Evolutionary conservation across 2,888 invertebrate genomes (phyloP).

Genomic region (Tenthredo livida): DNA sequence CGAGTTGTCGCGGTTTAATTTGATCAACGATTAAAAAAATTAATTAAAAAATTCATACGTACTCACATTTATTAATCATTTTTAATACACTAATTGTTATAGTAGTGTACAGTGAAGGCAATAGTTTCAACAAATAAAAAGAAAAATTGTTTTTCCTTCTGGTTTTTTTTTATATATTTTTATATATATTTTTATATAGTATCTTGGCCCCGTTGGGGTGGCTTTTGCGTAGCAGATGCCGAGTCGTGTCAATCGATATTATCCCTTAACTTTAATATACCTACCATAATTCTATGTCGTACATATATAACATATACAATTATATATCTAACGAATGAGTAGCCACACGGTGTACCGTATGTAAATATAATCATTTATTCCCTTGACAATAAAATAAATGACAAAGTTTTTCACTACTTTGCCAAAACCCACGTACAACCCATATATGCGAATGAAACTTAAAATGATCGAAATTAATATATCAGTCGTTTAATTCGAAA

Average conservation of each 20-base stretch:
- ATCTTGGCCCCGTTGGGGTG: constrained; percentile 33
- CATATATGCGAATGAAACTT: neutral
- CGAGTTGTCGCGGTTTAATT: neutral
- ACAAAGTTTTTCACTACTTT: neutral
- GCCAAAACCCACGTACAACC: neutral
- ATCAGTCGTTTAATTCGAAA: neutral
- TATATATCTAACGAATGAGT: neutral
- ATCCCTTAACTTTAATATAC: constrained; percentile 18
- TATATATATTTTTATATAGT: neutral
- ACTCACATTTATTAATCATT: neutral
- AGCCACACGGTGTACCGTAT: neutral
- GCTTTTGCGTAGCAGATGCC: constrained; percentile 29
- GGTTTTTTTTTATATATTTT: neutral
- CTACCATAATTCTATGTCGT: constrained; percentile 5
- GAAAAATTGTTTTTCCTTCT: neutral
- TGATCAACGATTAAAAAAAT: neutral
- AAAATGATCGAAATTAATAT: neutral
- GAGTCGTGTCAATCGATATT: constrained; percentile 14
- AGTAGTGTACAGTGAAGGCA: constrained; percentile 55
- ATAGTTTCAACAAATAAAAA: constrained; percentile 1
- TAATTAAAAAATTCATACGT: neutral
- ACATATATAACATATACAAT: neutral
- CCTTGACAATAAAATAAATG: neutral
- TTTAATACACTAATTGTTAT: neutral
- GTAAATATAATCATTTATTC: neutral